These are phyloP conservation scores for Mesitornis unicolor DNA, from an alignment of 2,113 vertebrate species.

Conservation along the genomic window DNA sequence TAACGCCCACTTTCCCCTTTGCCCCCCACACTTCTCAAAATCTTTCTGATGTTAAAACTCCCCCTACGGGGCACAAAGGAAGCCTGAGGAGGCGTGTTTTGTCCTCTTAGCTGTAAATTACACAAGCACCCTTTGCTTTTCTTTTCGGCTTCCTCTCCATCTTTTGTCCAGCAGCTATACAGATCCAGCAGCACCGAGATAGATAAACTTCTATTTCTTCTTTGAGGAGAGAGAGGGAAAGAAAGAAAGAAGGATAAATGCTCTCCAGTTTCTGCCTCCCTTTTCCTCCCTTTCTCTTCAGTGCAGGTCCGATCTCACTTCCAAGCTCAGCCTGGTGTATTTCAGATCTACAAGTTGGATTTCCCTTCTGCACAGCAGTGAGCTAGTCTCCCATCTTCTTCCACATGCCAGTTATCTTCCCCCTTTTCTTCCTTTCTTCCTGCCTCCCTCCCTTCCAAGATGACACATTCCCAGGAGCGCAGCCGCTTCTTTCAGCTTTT, in stretches of 20 bases:
- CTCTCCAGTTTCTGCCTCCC: conserved; percentile 16
- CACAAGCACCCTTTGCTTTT: conserved; percentile 37
- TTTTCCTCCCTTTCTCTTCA: conserved; percentile 30
- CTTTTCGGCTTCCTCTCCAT: conserved; percentile 52
- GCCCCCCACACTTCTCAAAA: background rate
- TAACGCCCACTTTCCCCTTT: conserved; percentile 40
- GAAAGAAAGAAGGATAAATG: background rate
- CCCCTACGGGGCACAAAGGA: background rate
- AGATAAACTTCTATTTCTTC: conserved; percentile 58
- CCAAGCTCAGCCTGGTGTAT: conserved; percentile 35
- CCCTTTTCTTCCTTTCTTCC: conserved; percentile 30
- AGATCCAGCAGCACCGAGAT: conserved; percentile 15
- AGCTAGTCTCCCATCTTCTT: conserved; percentile 30
- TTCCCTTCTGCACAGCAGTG: background rate
- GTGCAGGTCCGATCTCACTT: conserved; percentile 54
- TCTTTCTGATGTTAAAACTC: conserved; percentile 57
- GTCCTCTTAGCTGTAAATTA: conserved; percentile 48
- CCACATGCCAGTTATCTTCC: conserved; percentile 21
- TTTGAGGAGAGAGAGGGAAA: background rate
- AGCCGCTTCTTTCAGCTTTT: background rate
- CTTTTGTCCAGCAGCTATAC: conserved; percentile 32
- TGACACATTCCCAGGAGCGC: conserved; percentile 17
- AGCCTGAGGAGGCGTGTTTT: conserved; percentile 13
- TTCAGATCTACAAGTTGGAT: conserved; percentile 68
- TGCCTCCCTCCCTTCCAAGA: conserved; percentile 6